phyloP scores from a whole-genome alignment of 2,113 vertebrate genomes.

The Spea bombifrons region DNA sequence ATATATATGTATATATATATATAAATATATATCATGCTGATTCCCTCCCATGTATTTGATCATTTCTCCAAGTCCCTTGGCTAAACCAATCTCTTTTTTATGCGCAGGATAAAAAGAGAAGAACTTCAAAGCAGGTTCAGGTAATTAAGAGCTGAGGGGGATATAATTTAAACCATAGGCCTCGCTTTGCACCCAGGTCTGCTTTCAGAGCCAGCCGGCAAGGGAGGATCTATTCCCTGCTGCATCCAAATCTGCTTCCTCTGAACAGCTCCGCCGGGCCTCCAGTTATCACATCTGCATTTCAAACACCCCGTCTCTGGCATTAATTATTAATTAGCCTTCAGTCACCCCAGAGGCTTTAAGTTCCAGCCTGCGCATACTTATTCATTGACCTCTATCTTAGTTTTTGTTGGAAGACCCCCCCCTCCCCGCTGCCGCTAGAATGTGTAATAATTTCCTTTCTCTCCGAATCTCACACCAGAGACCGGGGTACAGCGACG shows the following conservation, averaged over 20 bases:
- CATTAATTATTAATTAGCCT: slow-evolving; percentile 99
- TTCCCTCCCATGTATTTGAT: slow-evolving; percentile 73
- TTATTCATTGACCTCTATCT: slow-evolving; percentile 88
- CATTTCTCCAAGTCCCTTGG: slow-evolving; percentile 77
- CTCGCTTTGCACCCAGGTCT: slow-evolving; percentile 79
- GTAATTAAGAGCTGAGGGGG: slow-evolving; percentile 89
- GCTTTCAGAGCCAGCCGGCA: slow-evolving; percentile 75
- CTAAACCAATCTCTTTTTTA: slow-evolving; percentile 78
- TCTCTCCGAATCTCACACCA: slow-evolving; percentile 61
- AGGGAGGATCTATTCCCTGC: slow-evolving; percentile 77
- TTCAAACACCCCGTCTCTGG: slow-evolving; percentile 97
- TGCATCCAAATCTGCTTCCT: slow-evolving; percentile 82
- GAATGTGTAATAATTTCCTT: slow-evolving; percentile 78
- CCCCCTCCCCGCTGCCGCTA: slow-evolving; percentile 51
- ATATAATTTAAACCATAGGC: slow-evolving; percentile 84
- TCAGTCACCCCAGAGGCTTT: slow-evolving; percentile 94
- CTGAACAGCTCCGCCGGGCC: slow-evolving; percentile 87
- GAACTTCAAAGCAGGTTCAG: slow-evolving; percentile 85
- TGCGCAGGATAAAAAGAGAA: slow-evolving; percentile 79
- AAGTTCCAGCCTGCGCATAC: slow-evolving; percentile 83
- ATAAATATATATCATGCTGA: slow-evolving; percentile 38
- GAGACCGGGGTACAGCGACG: slow-evolving; percentile 60
- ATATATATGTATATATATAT: slow-evolving; percentile 68
- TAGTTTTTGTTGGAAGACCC: slow-evolving; percentile 68
- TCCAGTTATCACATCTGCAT: slow-evolving; percentile 98